Evolutionary conservation across 2,113 vertebrate genomes (phyloP), one percentile per base, ranked within the genome.

Genomic region (Larimichthys polyactis): DNA sequence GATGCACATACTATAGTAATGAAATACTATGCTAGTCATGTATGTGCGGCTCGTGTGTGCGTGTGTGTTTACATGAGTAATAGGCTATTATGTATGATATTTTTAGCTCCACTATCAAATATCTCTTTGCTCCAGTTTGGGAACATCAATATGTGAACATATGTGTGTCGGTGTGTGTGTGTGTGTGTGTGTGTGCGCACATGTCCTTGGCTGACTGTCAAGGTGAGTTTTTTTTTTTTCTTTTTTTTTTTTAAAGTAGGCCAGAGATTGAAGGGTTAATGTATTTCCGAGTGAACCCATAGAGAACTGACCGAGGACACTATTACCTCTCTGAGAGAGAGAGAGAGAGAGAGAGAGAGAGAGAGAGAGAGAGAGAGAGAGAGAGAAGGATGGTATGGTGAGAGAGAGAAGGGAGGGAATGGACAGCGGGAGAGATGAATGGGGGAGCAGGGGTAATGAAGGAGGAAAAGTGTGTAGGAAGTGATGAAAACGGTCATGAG

Each of bases 61-160:
- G 11, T 51, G 17, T 48, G 40, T 64, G 44, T 27, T 15, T 68
- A 59, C 64, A 46, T 65, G 60, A 75, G 75, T 78, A 78, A 84
- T 78, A 68, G 46, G 15, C 36, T 65, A 69, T 11, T 55, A 71
- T 73, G 73, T 54, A 19, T 69, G 59, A 57, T 91, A 90, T 89
- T 89, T 89, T 90, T 90, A 90, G 87, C 88, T 62, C 19, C 75
- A 81, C 67, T 91, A 87, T 92, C 85, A 88, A 82, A 82, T 89
- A 75, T 82, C 74, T 75, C 63, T 80, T 84, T 71, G 68, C 84
- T 81, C 78, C 73, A 84, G 49, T 75, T 84, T 60, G 75, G 70
- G 82, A 90, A 83, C 78, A 78, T 90, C 89, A 81, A 91, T 91
- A 92, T 85, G 64, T 71, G 71, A 87, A 90, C 87, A 68, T 87